Percentiles rank a stretch among this genome's conserved stretches.
phyloP scores from a whole-genome alignment of 2,113 vertebrate genomes.

The Psilopsiagon aymara region DNA sequence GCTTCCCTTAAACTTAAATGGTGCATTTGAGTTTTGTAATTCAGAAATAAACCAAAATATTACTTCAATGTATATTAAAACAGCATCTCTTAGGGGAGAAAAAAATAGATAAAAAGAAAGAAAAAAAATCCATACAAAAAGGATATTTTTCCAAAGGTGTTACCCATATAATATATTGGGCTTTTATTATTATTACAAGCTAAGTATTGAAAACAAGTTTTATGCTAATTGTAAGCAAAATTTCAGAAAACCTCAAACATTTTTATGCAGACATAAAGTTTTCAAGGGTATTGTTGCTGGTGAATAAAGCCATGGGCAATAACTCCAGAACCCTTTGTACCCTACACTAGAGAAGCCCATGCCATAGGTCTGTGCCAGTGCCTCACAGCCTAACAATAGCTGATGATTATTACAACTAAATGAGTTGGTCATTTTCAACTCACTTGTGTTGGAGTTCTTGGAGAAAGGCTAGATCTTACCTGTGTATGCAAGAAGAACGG shows the following conservation, averaged over 20 bases:
- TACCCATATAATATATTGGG: background rate
- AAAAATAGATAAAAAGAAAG: background rate
- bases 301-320: background rate
- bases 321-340: background rate
- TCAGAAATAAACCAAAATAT: background rate
- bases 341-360: background rate
- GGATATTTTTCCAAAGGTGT: background rate
- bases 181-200: background rate
- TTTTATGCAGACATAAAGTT: background rate
- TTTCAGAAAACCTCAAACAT: background rate
- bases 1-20: background rate
- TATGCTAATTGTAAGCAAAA: background rate
- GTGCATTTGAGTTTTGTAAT: background rate
- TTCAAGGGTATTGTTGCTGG: background rate
- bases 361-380: background rate
- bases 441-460: background rate
- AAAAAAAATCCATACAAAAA: background rate
- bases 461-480: background rate
- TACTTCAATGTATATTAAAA: background rate
- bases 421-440: background rate
- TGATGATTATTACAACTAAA: background rate
- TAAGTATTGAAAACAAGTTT: background rate
- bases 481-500: background rate
- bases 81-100: rapidly evolving
- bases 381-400: background rate